Base-by-base conservation (phyloP, 92 coral and sea anemone genomes). In the Paramuricea clavata region DNA sequence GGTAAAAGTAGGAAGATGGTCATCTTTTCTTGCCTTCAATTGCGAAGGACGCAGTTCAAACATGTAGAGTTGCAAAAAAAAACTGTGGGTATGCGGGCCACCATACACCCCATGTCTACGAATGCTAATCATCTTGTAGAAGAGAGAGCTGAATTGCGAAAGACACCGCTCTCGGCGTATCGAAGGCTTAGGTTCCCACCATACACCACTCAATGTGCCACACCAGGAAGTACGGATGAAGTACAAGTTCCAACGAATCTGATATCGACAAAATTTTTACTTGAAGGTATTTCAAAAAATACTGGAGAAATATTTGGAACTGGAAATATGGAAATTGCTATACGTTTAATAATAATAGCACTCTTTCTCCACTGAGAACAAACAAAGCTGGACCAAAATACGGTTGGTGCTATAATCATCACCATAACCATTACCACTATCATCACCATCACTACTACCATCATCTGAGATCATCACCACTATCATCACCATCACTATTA, bases 251-350 rank as follows among this genome's bases (percentile, higher is more conserved):
- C 5, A 57, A 19, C 19, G 6, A 19, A 16, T 3, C 5, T 57
- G 19, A 57, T 57, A 6, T 5, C 28, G 4, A 57, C 6, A 3
- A 3, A 5, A 19, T 28, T 27, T 74, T 26, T 49, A 12, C 35
- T 62, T 60, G 16, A 47, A 95, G 98, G 21, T 88, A 85, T 42
- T 89, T 95, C 6, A 83, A 62, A 47, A 76, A 69, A 11, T 73
- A 91, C 56, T 93, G 98, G 96, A 85, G 85, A 19, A 92, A 87
- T 26, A 91, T 89, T 76, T 95, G 96, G 98, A 95, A 95, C 78
- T 95, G 98, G 98, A 86, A 88, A 69, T 93, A 88, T 76, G 98
- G 98, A 11, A 94, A 90, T 76, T 94, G 98, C 26, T 94, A 86
- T 78, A 85, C 91, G n/a, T 95, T 95, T 65, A 95, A 95, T 84